A percentile compares a stretch with the other conserved stretches of the same genome.
These are phyloP conservation scores for Listrodromus nycthemerus DNA, from an alignment of 2,888 invertebrate genomes.

Conservation along the genomic window DNA sequence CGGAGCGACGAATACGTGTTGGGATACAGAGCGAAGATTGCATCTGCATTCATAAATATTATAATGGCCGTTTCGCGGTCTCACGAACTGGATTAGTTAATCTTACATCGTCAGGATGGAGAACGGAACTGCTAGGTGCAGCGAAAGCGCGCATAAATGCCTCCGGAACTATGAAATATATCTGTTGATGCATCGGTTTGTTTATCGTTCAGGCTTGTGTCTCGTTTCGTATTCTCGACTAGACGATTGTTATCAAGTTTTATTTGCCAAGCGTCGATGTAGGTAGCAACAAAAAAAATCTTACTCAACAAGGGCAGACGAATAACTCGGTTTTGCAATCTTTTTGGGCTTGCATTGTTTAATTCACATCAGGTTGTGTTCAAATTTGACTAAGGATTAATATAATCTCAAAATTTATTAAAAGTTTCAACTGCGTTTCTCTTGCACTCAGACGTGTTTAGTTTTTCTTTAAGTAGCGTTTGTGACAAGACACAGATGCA, in stretches of 20 bases:
- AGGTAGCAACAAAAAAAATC: neutral
- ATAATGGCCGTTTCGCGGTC: conserved; percentile 32
- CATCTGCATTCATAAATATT: conserved; percentile 53
- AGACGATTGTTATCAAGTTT: neutral
- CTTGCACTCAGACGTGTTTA: no score
- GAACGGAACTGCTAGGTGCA: neutral
- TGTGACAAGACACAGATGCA: no score
- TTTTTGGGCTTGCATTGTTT: neutral
- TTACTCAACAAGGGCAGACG: neutral
- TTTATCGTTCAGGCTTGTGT: neutral
- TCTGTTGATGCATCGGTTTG: neutral
- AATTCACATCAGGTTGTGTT: no score
- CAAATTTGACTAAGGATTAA: no score
- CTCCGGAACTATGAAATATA: neutral
- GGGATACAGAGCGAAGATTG: conserved; percentile 35
- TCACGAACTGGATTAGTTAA: neutral
- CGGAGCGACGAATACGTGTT: conserved; percentile 38
- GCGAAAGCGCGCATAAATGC: neutral
- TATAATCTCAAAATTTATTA: no score
- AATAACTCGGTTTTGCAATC: neutral
- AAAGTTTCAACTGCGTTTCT: no score
- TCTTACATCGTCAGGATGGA: neutral
- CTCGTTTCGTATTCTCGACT: neutral
- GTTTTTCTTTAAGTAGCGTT: no score
- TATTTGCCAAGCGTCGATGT: neutral